Percentiles rank a stretch among this genome's conserved stretches.
Conservation (phyloP, 2,888 invertebrate species). For the Helleia helle region DNA sequence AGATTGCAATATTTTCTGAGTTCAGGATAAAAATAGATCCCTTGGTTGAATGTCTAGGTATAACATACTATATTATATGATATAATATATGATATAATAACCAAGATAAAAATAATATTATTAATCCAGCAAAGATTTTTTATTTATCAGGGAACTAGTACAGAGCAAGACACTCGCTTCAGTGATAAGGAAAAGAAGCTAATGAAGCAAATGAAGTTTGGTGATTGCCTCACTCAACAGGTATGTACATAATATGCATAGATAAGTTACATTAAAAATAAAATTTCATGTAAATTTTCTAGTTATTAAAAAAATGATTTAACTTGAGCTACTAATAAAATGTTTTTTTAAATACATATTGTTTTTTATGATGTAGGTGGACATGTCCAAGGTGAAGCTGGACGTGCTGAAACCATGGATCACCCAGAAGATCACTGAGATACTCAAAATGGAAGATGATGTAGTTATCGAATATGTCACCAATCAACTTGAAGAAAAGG, state of each 20-base stretch:
- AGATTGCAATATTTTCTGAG: too few relatives aligned
- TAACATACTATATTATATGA: too few relatives aligned
- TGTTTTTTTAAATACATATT: too few relatives aligned
- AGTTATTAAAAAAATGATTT: background rate
- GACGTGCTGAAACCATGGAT: constrained; percentile 99
- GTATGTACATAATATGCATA: too few relatives aligned
- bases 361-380: constrained; percentile 74
- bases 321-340: too few relatives aligned
- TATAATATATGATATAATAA: too few relatives aligned
- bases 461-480: constrained; percentile 99
- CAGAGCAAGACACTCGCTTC: constrained; percentile 99
- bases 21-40: too few relatives aligned
- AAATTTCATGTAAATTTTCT: background rate
- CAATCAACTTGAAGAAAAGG: constrained; percentile 97
- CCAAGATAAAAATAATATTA: too few relatives aligned
- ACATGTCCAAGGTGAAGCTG: constrained; percentile 98
- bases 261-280: too few relatives aligned
- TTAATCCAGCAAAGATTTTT: too few relatives aligned
- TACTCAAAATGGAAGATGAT: constrained; percentile 98
- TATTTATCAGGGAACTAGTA: constrained; percentile 89
- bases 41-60: too few relatives aligned
- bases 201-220: constrained; percentile 98
- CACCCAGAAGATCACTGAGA: constrained; percentile 95
- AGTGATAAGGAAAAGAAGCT: constrained; percentile 99
- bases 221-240: constrained; percentile 93